A percentile compares a stretch with the other conserved stretches of the same genome.
Evolutionary conservation across 1,140 invertebrate species (phyloP).

Genomic region (Aplysia californica): DNA sequence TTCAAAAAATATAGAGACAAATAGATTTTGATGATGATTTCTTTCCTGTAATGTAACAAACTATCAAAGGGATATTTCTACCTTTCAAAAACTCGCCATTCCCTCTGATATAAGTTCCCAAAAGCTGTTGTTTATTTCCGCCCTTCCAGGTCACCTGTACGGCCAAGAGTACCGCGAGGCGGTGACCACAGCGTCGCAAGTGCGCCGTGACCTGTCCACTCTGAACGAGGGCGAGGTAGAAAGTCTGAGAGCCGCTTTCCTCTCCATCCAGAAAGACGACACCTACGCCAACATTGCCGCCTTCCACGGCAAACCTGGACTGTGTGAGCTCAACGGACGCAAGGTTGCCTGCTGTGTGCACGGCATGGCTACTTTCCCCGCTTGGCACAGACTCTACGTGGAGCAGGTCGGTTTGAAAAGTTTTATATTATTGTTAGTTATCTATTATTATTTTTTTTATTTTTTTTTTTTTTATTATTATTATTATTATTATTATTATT

Average conservation of each 20-base stretch:
- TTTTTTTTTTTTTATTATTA: no score
- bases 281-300: slow-evolving; percentile 37
- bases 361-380: slow-evolving; percentile 35
- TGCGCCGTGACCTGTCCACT: slow-evolving; percentile 30
- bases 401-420: slow-evolving; percentile 9
- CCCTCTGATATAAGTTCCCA: no score
- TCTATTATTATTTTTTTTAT: no score
- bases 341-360: slow-evolving; percentile 34
- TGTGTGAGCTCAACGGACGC: slow-evolving; percentile 25
- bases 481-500: no score
- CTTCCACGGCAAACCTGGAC: slow-evolving; percentile 39
- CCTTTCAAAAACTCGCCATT: no score
- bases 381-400: slow-evolving; percentile 41
- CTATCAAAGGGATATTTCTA: no score
- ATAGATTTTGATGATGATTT: no score
- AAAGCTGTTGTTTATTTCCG: no score
- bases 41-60: no score
- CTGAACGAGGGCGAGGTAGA: slow-evolving; percentile 35
- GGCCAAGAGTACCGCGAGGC: slow-evolving; percentile 28
- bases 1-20: no score
- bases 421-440: background rate
- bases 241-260: slow-evolving; percentile 35
- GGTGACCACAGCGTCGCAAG: slow-evolving; percentile 23
- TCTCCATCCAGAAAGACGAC: slow-evolving; percentile 28
- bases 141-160: slow-evolving; percentile 25